phyloP scores from a whole-genome alignment of 2,888 invertebrate genomes.

The Taphrorychus bicolor region DNA sequence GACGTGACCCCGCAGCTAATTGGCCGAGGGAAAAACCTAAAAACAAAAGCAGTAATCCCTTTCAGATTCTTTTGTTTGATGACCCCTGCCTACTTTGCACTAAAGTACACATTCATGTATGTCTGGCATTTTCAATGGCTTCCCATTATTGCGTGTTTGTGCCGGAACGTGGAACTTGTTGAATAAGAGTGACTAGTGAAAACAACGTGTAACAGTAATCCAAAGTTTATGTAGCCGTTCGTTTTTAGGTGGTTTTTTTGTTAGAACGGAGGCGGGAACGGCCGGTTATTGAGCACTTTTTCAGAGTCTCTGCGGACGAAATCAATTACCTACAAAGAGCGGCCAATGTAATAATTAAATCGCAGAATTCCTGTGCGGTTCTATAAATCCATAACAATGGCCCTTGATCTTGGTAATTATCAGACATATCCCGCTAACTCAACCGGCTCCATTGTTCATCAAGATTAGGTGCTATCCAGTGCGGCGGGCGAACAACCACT shows the following conservation, averaged over 20 bases:
- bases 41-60: constrained; percentile 36
- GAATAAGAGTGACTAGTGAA: constrained; percentile 34
- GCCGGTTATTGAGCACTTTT: background rate
- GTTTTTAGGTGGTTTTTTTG: constrained; percentile 5
- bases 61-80: constrained; percentile 34
- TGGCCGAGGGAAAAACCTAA: constrained; percentile 26
- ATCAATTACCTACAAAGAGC: too few species aligned
- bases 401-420: constrained; percentile 48
- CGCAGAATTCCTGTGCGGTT: constrained; percentile 12
- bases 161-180: constrained; percentile 34
- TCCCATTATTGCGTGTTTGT: constrained; percentile 39
- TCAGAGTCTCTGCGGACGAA: background rate
- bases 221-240: constrained; percentile 30
- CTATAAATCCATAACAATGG: constrained; percentile 39
- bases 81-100: constrained; percentile 31
- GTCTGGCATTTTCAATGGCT: constrained; percentile 40
- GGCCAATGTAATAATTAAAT: constrained; percentile 3
- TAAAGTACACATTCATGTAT: constrained; percentile 33
- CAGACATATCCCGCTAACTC: constrained; percentile 47
- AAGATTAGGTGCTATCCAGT: constrained; percentile 49
- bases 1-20: constrained; percentile 13
- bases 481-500: constrained; percentile 41
- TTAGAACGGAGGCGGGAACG: background rate
- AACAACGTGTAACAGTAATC: constrained; percentile 27
- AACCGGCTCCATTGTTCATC: constrained; percentile 49